Evolutionary conservation across 2,888 invertebrate genomes (phyloP).

Genomic region (Prionchulus punctatus): DNA sequence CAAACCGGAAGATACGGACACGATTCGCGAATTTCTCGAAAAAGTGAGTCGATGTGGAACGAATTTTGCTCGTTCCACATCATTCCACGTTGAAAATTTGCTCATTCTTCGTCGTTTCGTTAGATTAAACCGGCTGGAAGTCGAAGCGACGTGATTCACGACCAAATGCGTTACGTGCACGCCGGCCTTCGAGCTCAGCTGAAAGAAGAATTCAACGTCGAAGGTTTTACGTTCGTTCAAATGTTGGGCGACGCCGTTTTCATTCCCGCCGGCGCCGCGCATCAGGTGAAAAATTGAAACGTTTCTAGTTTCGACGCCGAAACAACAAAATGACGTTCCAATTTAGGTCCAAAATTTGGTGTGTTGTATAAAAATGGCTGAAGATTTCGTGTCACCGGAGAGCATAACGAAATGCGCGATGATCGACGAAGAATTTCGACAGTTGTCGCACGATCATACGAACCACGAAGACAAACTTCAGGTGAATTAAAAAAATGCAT

Average conservation of each 20-base stretch:
- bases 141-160: conserved; percentile 15
- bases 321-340: too few species aligned
- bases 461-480: conserved; percentile 90
- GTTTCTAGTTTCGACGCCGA: too few species aligned
- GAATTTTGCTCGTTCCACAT: neutral
- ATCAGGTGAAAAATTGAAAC: conserved; percentile 57
- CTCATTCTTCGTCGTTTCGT: neutral
- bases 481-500: too few species aligned
- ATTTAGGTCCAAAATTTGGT: conserved; percentile 71
- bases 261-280: conserved; percentile 96
- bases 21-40: conserved; percentile 12
- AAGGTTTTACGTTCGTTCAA: conserved; percentile 85
- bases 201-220: conserved; percentile 62
- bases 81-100: neutral
- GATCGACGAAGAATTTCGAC: conserved; percentile 84
- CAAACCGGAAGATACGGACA: conserved; percentile 11
- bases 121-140: neutral
- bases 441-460: conserved; percentile 74
- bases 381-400: conserved; percentile 95
- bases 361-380: conserved; percentile 92
- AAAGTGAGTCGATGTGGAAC: neutral
- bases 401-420: conserved; percentile 90
- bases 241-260: conserved; percentile 92
- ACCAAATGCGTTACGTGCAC: conserved; percentile 13
- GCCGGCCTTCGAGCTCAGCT: neutral